Evolutionary conservation across 2,113 vertebrate genomes (phyloP).

Genomic region (Centropus bengalensis): DNA sequence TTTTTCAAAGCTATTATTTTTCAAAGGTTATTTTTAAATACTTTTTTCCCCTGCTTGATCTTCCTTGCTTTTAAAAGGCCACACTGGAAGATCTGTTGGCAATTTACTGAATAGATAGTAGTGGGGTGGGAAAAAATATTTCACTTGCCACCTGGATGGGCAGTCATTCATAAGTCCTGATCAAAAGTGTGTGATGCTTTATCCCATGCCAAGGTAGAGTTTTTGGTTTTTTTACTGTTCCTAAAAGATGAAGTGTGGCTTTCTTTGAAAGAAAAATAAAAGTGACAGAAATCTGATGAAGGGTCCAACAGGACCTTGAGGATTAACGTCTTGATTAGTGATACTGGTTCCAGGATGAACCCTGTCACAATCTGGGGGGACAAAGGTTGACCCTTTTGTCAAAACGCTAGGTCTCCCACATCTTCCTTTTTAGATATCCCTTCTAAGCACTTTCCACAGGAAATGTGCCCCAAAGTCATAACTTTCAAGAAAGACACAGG

Average conservation of each 20-base stretch:
- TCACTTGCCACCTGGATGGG: neutral
- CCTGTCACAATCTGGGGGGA: neutral
- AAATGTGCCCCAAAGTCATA: neutral
- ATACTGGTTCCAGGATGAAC: neutral
- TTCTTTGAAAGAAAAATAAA: neutral
- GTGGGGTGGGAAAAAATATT: neutral
- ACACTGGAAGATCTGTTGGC: neutral
- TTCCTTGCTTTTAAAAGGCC: neutral
- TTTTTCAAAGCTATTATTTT: constrained; percentile 5
- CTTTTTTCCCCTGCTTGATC: neutral
- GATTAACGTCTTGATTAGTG: neutral
- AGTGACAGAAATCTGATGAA: neutral
- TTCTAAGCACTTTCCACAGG: neutral
- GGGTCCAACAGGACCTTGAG: neutral
- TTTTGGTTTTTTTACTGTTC: neutral
- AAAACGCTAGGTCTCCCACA: neutral
- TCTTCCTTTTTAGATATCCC: neutral
- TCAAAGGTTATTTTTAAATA: constrained; percentile 15
- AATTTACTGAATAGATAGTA: neutral
- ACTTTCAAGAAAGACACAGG: neutral
- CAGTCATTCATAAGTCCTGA: neutral
- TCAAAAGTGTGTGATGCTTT: neutral
- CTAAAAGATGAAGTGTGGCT: neutral
- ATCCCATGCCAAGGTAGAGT: neutral
- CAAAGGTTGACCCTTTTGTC: neutral